Base-by-base conservation (phyloP, 2,797 vertebrate genomes). In the Oryzias sinensis region DNA sequence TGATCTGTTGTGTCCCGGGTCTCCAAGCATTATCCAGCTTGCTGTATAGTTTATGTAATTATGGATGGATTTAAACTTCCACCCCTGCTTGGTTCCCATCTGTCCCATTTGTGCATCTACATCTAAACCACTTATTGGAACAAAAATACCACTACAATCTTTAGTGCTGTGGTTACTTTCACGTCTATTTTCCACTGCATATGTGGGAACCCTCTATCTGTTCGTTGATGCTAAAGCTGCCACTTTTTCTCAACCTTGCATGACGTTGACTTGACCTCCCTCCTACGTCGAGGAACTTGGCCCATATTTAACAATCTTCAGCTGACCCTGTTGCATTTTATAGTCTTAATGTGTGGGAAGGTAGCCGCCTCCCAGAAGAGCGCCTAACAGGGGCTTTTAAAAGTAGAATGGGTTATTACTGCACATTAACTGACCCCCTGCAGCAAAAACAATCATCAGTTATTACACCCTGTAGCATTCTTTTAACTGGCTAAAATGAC, bases 31-130 rank as follows among this genome's bases (percentile, higher is more conserved):
- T 62, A 18, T 56, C 62, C 52, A 62, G 47, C 59, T 69, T 77
- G 50, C 58, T 84, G 64, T 69, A 77, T 83, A 74, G 85, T 85
- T 88, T 69, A 86, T 75, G 15, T 6, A 5, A 45, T 66, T 73
- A 81, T 82, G 79, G 65, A 72, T 79, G 27, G 61, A 59, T 71
- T 41, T 47, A 13, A 5, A 52, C 59, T 18, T 15, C 24, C 40
- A 44, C 29, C 43, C 46, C 33, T 70, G 43, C 53, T 49, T 48
- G 0, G n/a, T 52, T 43, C 43, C 59, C 70, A 58, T 56, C 57
- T 68, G 46, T 18, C 40, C 33, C 29, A n/a, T 53, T 6, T 15
- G 6, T 58, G 24, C 52, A 44, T 37, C 33, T 40, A 15, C 14
- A 59, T 24, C 14, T 14, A 13, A 40, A 40, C 48, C 49, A 45